These are phyloP conservation scores for Acromyrmex echinatior DNA, from an alignment of 1,140 invertebrate species.

Conservation along the genomic window DNA sequence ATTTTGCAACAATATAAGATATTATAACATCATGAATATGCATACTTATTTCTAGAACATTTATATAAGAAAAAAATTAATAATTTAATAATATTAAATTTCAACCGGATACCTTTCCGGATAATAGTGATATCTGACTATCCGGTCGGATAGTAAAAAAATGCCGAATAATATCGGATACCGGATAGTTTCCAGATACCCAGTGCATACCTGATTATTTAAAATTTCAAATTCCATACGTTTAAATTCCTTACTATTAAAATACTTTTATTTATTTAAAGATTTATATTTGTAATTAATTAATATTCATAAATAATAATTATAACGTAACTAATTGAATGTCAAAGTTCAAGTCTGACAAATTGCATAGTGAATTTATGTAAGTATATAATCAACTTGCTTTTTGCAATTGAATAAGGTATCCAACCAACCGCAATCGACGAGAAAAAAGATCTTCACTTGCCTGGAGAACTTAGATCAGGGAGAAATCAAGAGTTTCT, in stretches of 20 bases:
- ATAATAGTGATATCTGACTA: no score
- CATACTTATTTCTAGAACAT: no score
- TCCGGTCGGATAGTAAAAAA: no score
- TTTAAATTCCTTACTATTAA: not conserved
- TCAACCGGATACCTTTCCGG: no score
- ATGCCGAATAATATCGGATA: no score
- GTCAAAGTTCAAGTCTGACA: slow-evolving; percentile 30
- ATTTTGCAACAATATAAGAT: no score
- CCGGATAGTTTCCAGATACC: no score
- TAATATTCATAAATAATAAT: not conserved
- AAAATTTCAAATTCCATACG: not conserved
- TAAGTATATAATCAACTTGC: slow-evolving; percentile 33
- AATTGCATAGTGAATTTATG: slow-evolving; percentile 26
- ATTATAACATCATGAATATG: no score
- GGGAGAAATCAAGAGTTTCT: slow-evolving; percentile 53
- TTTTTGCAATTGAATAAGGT: slow-evolving; percentile 44
- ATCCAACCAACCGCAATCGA: slow-evolving; percentile 35
- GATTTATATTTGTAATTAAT: not conserved
- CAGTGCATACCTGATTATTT: not conserved
- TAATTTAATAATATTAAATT: no score
- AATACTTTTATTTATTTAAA: not conserved
- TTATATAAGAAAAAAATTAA: no score
- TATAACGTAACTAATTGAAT: not conserved
- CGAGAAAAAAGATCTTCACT: slow-evolving; percentile 44
- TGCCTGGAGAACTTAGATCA: slow-evolving; percentile 18